A percentile compares a stretch with the other conserved stretches of the same genome.
Conservation (phyloP, 2,113 vertebrate genomes). For the Albula glossodonta region DNA sequence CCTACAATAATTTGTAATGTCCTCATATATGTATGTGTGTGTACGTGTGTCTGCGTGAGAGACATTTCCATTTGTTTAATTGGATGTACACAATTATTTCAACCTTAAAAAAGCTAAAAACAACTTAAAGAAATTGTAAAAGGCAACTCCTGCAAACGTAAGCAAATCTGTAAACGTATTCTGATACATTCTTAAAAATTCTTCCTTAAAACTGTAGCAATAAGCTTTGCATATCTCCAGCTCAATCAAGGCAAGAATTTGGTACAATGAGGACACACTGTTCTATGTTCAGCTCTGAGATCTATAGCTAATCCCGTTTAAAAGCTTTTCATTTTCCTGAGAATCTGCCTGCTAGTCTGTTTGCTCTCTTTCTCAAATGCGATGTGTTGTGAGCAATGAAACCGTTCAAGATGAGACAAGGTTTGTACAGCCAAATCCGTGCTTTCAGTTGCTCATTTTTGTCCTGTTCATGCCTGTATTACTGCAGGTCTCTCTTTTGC, state of each 20-base stretch:
- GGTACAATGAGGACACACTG: conserved; percentile 19
- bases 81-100: conserved; percentile 45
- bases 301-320: conserved; percentile 18
- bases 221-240: conserved; percentile 41
- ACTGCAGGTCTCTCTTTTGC: conserved; percentile 22
- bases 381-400: neutral
- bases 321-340: conserved; percentile 7
- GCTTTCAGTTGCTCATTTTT: neutral
- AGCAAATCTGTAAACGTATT: neutral
- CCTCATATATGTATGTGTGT: no score
- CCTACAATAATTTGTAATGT: no score
- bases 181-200: conserved; percentile 25
- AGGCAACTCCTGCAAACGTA: no score
- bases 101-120: conserved; percentile 44
- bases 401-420: neutral
- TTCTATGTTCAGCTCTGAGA: conserved; percentile 12
- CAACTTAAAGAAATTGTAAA: conserved; percentile 47
- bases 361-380: conserved; percentile 13
- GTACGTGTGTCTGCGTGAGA: neutral
- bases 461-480: neutral
- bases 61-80: conserved; percentile 52
- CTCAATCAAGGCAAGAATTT: conserved; percentile 23
- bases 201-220: conserved; percentile 30
- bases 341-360: conserved; percentile 11
- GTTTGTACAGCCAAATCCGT: neutral